A percentile compares a stretch with the other conserved stretches of the same genome.
phyloP scores from a whole-genome alignment of 2,888 invertebrate species.

The Xylocampa areola region DNA sequence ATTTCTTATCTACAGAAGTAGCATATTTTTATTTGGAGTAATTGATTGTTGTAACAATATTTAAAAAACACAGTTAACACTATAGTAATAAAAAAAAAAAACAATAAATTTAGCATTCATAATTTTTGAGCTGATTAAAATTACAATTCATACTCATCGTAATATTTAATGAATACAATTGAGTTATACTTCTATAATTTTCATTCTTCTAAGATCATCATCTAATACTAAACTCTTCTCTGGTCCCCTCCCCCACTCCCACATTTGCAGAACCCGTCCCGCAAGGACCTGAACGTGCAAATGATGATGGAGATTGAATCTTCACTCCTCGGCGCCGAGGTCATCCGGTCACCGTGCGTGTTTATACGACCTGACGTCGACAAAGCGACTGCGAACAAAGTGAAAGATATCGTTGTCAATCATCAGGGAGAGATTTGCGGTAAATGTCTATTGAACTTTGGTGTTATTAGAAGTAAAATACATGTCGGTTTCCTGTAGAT shows the following conservation, averaged over 20 bases:
- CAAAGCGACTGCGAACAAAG: slow-evolving; percentile 93
- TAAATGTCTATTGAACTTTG: slow-evolving; percentile 62
- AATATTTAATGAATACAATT: background rate
- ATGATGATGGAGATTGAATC: slow-evolving; percentile 97
- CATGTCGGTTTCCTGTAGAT: too few relatives aligned
- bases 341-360: slow-evolving; percentile 94
- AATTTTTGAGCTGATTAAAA: too few relatives aligned
- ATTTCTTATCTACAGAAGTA: slow-evolving; percentile 13
- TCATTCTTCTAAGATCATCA: slow-evolving; percentile 8
- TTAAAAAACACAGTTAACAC: too few relatives aligned
- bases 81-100: too few relatives aligned
- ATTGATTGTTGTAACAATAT: background rate
- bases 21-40: slow-evolving; percentile 1
- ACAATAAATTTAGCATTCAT: too few relatives aligned
- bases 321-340: slow-evolving; percentile 94
- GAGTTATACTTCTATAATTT: background rate
- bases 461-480: background rate
- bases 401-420: slow-evolving; percentile 96
- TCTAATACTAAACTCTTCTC: slow-evolving; percentile 63
- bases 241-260: slow-evolving; percentile 60
- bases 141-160: too few relatives aligned
- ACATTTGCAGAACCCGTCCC: slow-evolving; percentile 94
- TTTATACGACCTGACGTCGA: slow-evolving; percentile 96
- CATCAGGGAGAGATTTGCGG: slow-evolving; percentile 94
- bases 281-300: slow-evolving; percentile 97